Conservation (phyloP, 2,888 invertebrate species). For the Tromatobia lineatoria region DNA sequence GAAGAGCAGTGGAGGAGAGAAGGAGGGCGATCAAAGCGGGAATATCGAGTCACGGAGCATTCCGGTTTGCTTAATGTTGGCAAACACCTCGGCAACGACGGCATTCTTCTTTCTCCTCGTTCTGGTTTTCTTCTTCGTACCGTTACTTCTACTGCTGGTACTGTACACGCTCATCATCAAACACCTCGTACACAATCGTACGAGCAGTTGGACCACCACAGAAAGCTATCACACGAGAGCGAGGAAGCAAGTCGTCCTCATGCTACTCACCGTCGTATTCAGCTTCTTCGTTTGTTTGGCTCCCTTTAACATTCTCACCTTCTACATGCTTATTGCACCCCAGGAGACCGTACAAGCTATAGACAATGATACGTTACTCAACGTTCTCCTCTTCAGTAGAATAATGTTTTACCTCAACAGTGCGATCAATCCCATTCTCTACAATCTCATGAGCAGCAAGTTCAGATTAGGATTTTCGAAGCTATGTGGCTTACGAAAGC, state of each 20-base stretch:
- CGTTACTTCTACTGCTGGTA: constrained; percentile 92
- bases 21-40: constrained; percentile 87
- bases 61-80: constrained; percentile 93
- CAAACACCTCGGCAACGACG: constrained; percentile 91
- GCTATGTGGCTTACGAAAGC: constrained; percentile 88
- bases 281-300: constrained; percentile 96
- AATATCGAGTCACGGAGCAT: constrained; percentile 87
- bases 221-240: constrained; percentile 91
- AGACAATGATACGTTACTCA: constrained; percentile 93
- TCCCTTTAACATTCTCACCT: constrained; percentile 93
- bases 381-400: constrained; percentile 93
- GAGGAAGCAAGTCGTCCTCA: constrained; percentile 93
- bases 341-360: constrained; percentile 89
- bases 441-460: constrained; percentile 96
- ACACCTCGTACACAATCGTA: constrained; percentile 91
- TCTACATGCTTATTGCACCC: constrained; percentile 93
- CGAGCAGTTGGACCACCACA: constrained; percentile 90
- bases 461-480: constrained; percentile 93
- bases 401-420: constrained; percentile 96
- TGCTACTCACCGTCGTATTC: constrained; percentile 94
- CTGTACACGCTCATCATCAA: constrained; percentile 94
- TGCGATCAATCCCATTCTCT: constrained; percentile 96
- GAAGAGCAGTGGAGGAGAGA: constrained; percentile 85
- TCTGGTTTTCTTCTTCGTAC: constrained; percentile 92
- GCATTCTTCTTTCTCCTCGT: constrained; percentile 92